Evolutionary conservation across 2,797 vertebrate genomes (phyloP), one percentile per base, ranked within the genome.

Genomic region (Macropus fuliginosus): DNA sequence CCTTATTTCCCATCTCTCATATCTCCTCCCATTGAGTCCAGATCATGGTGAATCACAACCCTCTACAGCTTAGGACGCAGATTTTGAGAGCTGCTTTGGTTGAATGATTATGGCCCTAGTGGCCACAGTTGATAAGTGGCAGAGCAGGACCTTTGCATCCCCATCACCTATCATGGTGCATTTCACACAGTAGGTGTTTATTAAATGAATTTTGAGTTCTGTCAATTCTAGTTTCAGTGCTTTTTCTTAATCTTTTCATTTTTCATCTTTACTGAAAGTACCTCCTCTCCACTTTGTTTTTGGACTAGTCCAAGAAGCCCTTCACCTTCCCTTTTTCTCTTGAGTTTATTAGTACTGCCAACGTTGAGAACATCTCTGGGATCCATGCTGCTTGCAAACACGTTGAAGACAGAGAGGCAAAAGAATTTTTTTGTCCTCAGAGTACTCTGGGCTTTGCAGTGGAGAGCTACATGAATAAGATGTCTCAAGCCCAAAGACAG

Each of bases 381-480:
- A 87, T 87, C 21, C 21, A 87, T 28, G 9, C 74, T 87, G 46
- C 74, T 87, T 50, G 10, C 8, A 87, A 87, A 87, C 40, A 87
- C 18, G 10, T 87, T 50, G 9, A 87, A 50, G 74, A 87, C 24
- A 87, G 24, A 46, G n/a, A 87, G 27, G 46, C 40, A 87, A 87
- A 87, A 87, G 40, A 87, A 4, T 50, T 10, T 87, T 81, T 87
- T 87, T 87, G 74, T 87, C 40, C 24, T 87, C 74, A 50, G 74
- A 50, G 21, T 46, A 40, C n/a, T 46, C 18, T 46, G 5, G 18
- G 74, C 52, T 81, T 92, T 89, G 9, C 91, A 56, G 46, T 40
- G 29, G 94, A 91, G 59, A 91, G 56, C 55, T 56, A 54, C 28
- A 92, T 54, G 74, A 92, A 94, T 87, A 92, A 54, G 10, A 12